Base-by-base conservation (phyloP, 2,888 invertebrate species). In the Lasioglossum figueresi region DNA sequence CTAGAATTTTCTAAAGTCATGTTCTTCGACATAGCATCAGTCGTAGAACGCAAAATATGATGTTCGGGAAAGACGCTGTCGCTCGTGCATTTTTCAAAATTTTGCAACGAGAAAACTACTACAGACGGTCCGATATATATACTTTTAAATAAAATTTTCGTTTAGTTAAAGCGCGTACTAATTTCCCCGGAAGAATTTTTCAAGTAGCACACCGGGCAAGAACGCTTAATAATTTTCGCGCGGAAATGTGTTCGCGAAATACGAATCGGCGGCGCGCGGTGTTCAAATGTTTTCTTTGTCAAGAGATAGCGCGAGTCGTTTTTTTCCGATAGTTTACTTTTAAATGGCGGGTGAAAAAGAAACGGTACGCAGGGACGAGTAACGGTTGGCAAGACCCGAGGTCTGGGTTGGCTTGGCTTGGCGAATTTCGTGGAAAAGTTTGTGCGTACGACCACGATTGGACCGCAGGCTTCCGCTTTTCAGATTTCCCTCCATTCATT, bases 401-500 rank as follows among this genome's bases (percentile, higher is more conserved):
- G 31, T 40, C 14, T 6, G 27, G 27, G 27, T 5, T 27, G 27
- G 59, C 59, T 16, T 6, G 14, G 59, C 59, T 59, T 14, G 45
- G 74, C 27, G 72, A 78, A 80, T 85, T 85, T 82, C 80, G 73
- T 71, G 40, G 37, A 75, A 77, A 88, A 82, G 76, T 86, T 86
- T 82, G 73, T 72, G 82, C 80, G 79, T 78, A 45, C 59, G 74
- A 70, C 86, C 85, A 73, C 76, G 85, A 86, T 80, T 74, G 80
- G 79, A 80, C 81, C 88, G 59, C 71, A 56, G 59, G 56, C 63
- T 79, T 75, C 82, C 77, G 70, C 68, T 86, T 83, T 82, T 78
- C 68, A 82, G 80, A 85, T 88, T 80, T 83, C 74, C 45, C 81
- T 75, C 82, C 78, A 80, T 76, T 59, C 78, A 76, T 82, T 86